These are phyloP conservation scores for Pelosia muscerda DNA, from an alignment of 2,888 invertebrate genomes.

Conservation along the genomic window DNA sequence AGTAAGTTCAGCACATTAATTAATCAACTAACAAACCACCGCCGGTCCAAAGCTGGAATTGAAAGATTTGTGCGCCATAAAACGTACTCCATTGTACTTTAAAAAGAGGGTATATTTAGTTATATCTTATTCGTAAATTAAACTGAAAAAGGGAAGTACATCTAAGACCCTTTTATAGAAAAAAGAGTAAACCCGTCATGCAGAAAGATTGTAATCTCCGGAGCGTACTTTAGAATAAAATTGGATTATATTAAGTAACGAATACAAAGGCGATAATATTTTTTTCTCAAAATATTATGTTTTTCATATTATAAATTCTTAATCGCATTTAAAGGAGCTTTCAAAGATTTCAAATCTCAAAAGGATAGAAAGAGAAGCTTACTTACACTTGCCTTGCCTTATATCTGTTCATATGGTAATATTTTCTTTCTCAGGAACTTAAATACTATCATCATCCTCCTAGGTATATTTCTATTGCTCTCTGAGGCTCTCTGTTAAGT, in stretches of 20 bases:
- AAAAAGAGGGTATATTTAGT: neutral
- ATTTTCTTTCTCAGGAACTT: neutral
- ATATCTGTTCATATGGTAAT: neutral
- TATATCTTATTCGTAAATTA: neutral
- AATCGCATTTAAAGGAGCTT: neutral
- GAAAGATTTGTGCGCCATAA: neutral
- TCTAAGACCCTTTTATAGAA: neutral
- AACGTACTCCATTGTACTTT: neutral
- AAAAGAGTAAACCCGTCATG: neutral
- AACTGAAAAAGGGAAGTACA: neutral
- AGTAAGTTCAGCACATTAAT: neutral
- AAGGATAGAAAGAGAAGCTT: neutral
- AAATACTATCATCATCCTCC: no score
- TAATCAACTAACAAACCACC: neutral
- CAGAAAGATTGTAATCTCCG: conserved; percentile 1
- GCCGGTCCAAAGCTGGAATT: conserved; percentile 1
- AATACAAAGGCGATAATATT: neutral
- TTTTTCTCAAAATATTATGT: neutral
- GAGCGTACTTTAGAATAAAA: neutral
- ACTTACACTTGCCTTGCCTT: neutral
- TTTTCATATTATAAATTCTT: neutral
- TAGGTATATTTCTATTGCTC: no score
- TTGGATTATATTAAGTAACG: neutral
- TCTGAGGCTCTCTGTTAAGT: no score
- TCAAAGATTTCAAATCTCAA: neutral